These are phyloP conservation scores for Blastobasis lacticolella DNA, from an alignment of 2,888 invertebrate species.

Conservation along the genomic window DNA sequence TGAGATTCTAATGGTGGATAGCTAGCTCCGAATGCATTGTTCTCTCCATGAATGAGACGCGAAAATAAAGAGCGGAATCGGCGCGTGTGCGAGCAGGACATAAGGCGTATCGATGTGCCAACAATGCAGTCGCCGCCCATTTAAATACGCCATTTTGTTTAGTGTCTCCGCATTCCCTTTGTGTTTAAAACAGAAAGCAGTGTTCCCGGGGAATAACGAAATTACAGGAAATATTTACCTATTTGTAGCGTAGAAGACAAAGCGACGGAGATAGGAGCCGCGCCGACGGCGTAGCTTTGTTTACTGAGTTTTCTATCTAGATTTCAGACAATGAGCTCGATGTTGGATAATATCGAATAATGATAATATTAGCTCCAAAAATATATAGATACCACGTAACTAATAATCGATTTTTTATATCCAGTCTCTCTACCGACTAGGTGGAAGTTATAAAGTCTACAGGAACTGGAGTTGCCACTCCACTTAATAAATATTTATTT, in stretches of 20 bases:
- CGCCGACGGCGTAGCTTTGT: slow-evolving; percentile 16
- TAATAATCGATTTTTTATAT: too few species aligned
- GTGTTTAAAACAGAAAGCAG: slow-evolving; percentile 60
- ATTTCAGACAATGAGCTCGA: too few species aligned
- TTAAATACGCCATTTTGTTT: slow-evolving; percentile 75
- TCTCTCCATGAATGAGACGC: slow-evolving; percentile 29
- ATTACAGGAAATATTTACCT: slow-evolving; percentile 68
- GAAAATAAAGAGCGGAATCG: slow-evolving; percentile 50
- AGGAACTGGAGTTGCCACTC: too few species aligned
- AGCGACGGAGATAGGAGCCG: slow-evolving; percentile 21
- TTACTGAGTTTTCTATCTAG: slow-evolving; percentile 9
- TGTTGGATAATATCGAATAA: too few species aligned
- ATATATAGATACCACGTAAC: too few species aligned
- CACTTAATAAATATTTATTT: too few species aligned
- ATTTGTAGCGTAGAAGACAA: slow-evolving; percentile 37
- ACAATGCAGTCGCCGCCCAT: slow-evolving; percentile 71
- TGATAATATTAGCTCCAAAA: too few species aligned
- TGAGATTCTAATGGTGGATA: slow-evolving; percentile 13
- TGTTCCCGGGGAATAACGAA: slow-evolving; percentile 64
- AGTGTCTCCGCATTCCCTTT: slow-evolving; percentile 60
- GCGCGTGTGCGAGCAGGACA: slow-evolving; percentile 47
- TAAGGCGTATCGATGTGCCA: slow-evolving; percentile 30
- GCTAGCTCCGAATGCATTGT: slow-evolving; percentile 30
- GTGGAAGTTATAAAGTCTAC: too few species aligned
- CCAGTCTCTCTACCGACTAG: too few species aligned